Percentiles rank a stretch among this genome's conserved stretches.
These are phyloP conservation scores for Mythimna pallens DNA, from an alignment of 2,888 invertebrate species.

Conservation along the genomic window DNA sequence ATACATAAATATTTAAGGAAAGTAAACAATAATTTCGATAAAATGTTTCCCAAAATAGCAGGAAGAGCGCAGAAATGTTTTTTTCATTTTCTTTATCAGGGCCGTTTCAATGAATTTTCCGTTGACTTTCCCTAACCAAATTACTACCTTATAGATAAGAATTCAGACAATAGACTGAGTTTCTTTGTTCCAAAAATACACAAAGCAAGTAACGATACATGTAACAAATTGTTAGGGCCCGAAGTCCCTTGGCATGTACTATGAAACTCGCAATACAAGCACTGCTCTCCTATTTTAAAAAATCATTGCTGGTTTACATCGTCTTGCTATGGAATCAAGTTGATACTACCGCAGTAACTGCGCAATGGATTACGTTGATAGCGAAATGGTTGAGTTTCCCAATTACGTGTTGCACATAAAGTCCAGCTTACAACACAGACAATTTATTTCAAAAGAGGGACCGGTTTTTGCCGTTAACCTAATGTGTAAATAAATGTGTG, in stretches of 20 bases:
- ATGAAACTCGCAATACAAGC: not conserved
- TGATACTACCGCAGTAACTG: not conserved
- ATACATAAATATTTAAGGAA: conserved; percentile 1
- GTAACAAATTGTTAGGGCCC: conserved; percentile 76
- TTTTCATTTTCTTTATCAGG: conserved; percentile 34
- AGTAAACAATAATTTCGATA: conserved; percentile 29
- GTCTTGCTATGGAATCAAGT: not conserved
- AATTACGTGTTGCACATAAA: conserved; percentile 3
- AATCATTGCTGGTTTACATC: conserved; percentile 28
- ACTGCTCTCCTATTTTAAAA: not conserved
- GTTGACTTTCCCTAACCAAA: conserved; percentile 55
- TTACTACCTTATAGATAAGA: conserved; percentile 64
- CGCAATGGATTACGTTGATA: conserved; percentile 22
- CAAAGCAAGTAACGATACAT: conserved; percentile 76
- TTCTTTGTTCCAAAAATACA: conserved; percentile 78
- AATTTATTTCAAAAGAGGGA: conserved; percentile 85
- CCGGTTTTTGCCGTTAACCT: conserved; percentile 87
- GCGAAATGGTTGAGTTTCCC: not conserved
- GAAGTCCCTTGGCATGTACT: conserved; percentile 51
- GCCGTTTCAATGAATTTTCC: conserved; percentile 51
- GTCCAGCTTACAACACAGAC: conserved; percentile 66
- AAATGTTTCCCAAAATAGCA: conserved; percentile 47
- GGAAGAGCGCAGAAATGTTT: conserved; percentile 33
- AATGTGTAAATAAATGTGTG: conserved; percentile 88
- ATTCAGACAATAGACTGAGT: conserved; percentile 70